Evolutionary conservation across 1,140 invertebrate species (phyloP), one percentile per base, ranked within the genome.

Genomic region (Oryctes rhinoceros): DNA sequence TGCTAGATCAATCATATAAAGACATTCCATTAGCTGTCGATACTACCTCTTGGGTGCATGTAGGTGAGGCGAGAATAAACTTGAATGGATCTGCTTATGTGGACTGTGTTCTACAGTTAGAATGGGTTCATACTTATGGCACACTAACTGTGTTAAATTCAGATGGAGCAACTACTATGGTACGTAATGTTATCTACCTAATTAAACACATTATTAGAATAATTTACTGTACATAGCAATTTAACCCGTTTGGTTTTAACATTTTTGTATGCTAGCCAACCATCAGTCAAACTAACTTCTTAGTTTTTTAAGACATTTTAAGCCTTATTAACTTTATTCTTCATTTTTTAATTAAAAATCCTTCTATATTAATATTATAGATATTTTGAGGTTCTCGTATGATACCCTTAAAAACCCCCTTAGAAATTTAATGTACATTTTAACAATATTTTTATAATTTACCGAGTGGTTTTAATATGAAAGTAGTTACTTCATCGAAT

Each of bases 1-100:
- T 90, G 20, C 6, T 18, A 44, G 10, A 85, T 35, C 82, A 87
- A 0, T 81, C 24, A n/a, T 83, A 86, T 0, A 83, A 82, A 44
- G 81, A 84, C 13, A 89, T 91, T 83, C 82, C 84, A 86, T 90
- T 92, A 84, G 95, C 95, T 15, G 90, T 96, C 65, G 94, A 96
- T 89, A 94, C 93, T 84, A 93, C 93, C 30, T 95, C 94, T 0
- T 96, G 95, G 94, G 91, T 95, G 0, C 95, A 96, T 84, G 93
- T 92, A 81, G 93, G 93, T 30, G 92, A 94, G 85, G 94, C 94
- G 5, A 91, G 93, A 83, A 92, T 91, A 82, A 91, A 91, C 86
- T 89, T 94, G 74, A 90, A 91, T 85, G 88, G 89, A 37, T 89
- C 88, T 53, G 48, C 87, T 4, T 93, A 92, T 87, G 91, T 94